These are phyloP conservation scores for Antrozous pallidus DNA, from an alignment of 2,797 vertebrate species.

Conservation along the genomic window DNA sequence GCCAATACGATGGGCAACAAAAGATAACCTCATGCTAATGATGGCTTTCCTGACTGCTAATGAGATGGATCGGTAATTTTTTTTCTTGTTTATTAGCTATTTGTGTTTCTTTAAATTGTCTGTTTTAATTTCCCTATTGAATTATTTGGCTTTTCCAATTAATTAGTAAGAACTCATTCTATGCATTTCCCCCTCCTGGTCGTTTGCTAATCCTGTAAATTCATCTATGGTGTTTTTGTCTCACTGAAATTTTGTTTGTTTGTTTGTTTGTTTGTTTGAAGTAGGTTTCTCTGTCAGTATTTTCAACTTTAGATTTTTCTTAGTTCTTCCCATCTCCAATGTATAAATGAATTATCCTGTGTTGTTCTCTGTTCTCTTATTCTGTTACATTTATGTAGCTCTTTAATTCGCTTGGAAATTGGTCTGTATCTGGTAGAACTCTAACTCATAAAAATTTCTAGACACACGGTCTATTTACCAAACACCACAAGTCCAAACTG, in stretches of 20 bases:
- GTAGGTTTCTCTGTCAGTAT: background rate
- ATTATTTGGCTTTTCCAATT: background rate
- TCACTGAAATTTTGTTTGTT: background rate
- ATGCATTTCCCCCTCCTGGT: background rate
- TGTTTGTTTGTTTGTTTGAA: too few species aligned
- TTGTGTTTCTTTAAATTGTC: background rate
- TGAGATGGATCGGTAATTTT: background rate
- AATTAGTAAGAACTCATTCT: background rate
- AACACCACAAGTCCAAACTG: background rate
- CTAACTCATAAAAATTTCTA: background rate
- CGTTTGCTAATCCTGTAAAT: background rate
- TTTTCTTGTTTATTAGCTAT: background rate
- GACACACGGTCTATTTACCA: background rate
- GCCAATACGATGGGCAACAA: background rate
- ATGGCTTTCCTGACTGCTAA: background rate
- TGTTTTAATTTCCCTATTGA: background rate
- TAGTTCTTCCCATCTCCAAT: background rate
- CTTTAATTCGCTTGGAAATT: background rate
- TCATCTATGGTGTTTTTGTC: background rate
- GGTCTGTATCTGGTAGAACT: background rate
- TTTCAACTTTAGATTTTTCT: conserved; percentile 1
- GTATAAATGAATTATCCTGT: background rate
- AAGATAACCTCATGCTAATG: background rate
- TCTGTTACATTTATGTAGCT: background rate
- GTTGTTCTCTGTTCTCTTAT: background rate